These are phyloP conservation scores for Eulemur coronatus DNA, from an alignment of 2,797 vertebrate genomes.

Conservation along the genomic window DNA sequence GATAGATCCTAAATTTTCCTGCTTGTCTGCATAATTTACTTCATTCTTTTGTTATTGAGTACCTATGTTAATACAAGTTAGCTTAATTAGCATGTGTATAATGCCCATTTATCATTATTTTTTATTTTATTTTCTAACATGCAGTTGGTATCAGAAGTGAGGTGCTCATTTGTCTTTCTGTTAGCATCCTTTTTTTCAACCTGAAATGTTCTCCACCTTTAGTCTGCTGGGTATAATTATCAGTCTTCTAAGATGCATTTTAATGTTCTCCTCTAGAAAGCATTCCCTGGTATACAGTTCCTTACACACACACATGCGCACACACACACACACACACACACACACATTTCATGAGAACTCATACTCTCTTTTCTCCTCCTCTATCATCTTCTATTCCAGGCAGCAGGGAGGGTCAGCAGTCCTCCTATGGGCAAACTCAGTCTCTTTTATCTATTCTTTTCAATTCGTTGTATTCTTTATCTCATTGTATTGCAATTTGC, in stretches of 20 bases:
- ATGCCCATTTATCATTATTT: not conserved
- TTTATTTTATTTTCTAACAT: not conserved
- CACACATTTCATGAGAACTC: not conserved
- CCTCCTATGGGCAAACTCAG: not conserved
- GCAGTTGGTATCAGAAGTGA: not conserved
- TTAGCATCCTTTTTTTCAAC: not conserved
- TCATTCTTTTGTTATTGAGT: constrained; percentile 34
- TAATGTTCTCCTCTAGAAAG: not conserved
- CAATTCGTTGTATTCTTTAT: not conserved
- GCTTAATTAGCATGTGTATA: not conserved
- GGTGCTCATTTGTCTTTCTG: not conserved
- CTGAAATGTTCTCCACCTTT: not conserved
- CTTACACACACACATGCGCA: not conserved
- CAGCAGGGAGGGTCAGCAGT: not conserved
- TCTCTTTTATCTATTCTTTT: not conserved
- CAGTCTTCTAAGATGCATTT: not conserved
- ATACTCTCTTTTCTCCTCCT: not conserved
- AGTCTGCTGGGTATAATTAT: not conserved
- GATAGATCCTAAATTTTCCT: not conserved
- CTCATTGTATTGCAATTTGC: not conserved
- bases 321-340: not conserved
- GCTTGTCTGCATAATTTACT: not conserved
- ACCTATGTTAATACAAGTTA: not conserved
- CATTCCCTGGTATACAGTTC: not conserved
- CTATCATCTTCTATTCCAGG: not conserved